Evolutionary conservation across 2,888 invertebrate species (phyloP), one percentile per base, ranked within the genome.

Genomic region (Tuberolachnus salignus): DNA sequence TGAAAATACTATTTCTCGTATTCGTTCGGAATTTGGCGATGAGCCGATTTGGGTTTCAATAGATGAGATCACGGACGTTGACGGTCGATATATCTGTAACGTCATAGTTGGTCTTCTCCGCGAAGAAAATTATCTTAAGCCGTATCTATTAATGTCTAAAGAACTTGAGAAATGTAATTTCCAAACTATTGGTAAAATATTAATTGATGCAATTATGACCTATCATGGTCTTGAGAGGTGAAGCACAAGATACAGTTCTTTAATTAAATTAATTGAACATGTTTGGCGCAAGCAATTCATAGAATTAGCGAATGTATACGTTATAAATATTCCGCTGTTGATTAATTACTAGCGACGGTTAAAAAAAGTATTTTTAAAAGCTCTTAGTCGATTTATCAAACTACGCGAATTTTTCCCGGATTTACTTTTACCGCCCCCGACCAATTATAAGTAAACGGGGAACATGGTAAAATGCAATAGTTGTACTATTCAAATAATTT

Each of bases 381-480:
- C 83, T 13, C 83, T 83, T 3, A 66, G 72, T 13, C 55, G 83
- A 69, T 81, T 84, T 55, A 80, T 83, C 80, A 80, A 82, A 71
- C 85, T 83, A 81, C 83, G 83, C 80, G 83, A 85, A 51, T 78
- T 81, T 80, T 81, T n/a, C n/a, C n/a, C n/a, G n/a, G n/a, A n/a
- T n/a, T n/a, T n/a, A n/a, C n/a, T n/a, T n/a, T n/a, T n/a, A n/a
- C n/a, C n/a, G n/a, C n/a, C n/a, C n/a, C n/a, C n/a, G n/a, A n/a
- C n/a, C n/a, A n/a, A n/a, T n/a, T n/a, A 42, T 84, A 44, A 84
- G 84, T 23, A 74, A 84, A 59, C 85, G 84, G 84, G 83, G 84
- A 55, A 84, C 84, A 16, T 84, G 84, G 84, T 73, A 85, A 14
- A 74, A 83, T 9, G 83, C 84, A 9, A 83, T 83, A 19, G 80